phyloP scores from a whole-genome alignment of 2,888 invertebrate genomes.

The Sphecodes monilicornis region DNA sequence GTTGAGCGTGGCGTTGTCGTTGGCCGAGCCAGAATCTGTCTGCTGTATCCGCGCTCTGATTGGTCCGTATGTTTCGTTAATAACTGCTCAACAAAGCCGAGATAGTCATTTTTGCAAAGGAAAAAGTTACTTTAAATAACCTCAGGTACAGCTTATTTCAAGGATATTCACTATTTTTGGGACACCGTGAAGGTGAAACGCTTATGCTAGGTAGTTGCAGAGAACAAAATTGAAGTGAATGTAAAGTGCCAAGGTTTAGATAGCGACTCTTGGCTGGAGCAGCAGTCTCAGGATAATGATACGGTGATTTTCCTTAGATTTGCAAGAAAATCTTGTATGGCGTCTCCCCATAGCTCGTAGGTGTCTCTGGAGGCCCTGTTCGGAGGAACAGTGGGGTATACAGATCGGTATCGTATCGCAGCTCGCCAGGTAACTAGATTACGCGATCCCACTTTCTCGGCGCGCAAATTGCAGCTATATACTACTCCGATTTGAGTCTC shows the following conservation, averaged over 20 bases:
- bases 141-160: no score
- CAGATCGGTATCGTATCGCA: conserved; percentile 56
- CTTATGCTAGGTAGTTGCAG: no score
- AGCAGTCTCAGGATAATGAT: neutral
- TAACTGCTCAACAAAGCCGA: no score
- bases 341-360: neutral
- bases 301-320: neutral
- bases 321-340: neutral
- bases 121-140: no score
- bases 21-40: no score
- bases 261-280: neutral
- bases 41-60: no score
- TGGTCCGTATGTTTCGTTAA: no score
- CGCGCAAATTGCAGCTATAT: conserved; percentile 66
- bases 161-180: no score
- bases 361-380: neutral
- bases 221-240: no score
- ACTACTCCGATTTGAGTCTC: conserved; percentile 54
- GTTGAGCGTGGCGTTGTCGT: no score
- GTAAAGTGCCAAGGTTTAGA: neutral
- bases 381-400: conserved; percentile 45
- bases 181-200: no score
- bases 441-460: conserved; percentile 68
- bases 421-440: conserved; percentile 66
- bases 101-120: no score